These are phyloP conservation scores for Masticophis lateralis DNA, from an alignment of 2,797 vertebrate genomes.

Conservation along the genomic window DNA sequence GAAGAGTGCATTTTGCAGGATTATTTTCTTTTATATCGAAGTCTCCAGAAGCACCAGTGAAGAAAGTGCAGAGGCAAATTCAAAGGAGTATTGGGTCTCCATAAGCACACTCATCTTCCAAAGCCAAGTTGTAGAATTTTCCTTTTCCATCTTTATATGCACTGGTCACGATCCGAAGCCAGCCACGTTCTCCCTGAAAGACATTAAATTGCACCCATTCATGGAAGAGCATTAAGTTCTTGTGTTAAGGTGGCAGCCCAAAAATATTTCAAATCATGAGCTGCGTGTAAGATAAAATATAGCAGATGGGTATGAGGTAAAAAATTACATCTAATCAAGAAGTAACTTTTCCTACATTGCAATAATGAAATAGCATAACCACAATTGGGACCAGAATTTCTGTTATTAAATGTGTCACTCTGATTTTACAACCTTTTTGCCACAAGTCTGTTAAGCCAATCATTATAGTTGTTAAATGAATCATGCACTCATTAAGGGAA, in stretches of 20 bases:
- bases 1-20: background rate
- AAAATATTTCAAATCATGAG: background rate
- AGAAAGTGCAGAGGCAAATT: background rate
- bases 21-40: background rate
- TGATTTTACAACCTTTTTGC: background rate
- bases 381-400: background rate
- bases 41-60: background rate
- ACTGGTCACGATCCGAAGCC: background rate
- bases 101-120: background rate
- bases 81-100: background rate
- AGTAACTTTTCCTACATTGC: background rate
- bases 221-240: background rate
- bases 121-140: background rate
- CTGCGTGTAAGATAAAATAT: background rate
- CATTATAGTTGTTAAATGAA: background rate
- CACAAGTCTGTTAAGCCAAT: background rate
- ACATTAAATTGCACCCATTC: too few species aligned
- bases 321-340: background rate
- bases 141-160: background rate
- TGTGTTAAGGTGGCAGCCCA: background rate
- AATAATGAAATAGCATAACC: background rate
- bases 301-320: background rate
- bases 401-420: background rate
- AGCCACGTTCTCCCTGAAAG: background rate
- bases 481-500: background rate